phyloP scores from a whole-genome alignment of 1,140 invertebrate species.

The Papilio glaucus region DNA sequence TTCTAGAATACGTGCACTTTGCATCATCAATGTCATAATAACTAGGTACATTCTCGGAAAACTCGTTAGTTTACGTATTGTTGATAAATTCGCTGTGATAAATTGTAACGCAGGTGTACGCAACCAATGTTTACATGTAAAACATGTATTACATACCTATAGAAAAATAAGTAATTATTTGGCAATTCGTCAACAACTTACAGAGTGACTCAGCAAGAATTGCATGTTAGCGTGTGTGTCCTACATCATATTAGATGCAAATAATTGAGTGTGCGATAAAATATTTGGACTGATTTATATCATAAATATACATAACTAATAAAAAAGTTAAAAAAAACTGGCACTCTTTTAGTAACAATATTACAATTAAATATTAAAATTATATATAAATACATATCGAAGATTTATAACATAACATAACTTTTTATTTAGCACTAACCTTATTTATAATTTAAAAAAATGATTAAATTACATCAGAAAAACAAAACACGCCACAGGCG shows the following conservation, averaged over 20 bases:
- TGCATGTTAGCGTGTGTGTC: background rate
- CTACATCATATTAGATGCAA: background rate
- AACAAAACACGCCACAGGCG: too few species aligned
- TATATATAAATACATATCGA: too few species aligned
- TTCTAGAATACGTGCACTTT: background rate
- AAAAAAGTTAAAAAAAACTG: too few species aligned
- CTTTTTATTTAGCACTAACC: too few species aligned
- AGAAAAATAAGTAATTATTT: background rate
- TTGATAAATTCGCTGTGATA: background rate
- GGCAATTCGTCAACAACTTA: background rate
- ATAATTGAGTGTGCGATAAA: background rate
- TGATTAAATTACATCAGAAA: too few species aligned
- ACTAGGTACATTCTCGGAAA: background rate
- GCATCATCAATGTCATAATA: background rate
- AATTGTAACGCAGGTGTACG: background rate
- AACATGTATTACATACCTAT: background rate
- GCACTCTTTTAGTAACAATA: too few species aligned
- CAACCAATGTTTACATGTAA: background rate
- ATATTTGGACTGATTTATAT: too few species aligned
- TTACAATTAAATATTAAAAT: too few species aligned
- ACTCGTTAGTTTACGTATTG: background rate
- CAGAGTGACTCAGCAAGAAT: background rate
- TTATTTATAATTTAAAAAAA: too few species aligned
- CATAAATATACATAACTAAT: too few species aligned
- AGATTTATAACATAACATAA: too few species aligned